Base-by-base conservation (phyloP, 1,140 invertebrate genomes). In the Metopolophium dirhodum region DNA sequence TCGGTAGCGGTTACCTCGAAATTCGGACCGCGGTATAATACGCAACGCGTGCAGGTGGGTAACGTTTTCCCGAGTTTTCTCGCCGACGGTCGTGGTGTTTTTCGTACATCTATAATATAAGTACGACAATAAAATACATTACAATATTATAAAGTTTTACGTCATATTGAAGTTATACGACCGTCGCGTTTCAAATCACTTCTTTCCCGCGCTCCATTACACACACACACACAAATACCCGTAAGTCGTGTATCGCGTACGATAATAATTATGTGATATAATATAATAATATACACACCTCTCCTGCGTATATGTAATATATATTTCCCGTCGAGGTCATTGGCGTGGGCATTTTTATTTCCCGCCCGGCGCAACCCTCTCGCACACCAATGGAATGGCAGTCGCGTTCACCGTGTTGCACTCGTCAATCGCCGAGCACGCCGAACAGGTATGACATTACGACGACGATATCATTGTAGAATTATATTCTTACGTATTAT, bases 331-430 rank as follows among this genome's bases (percentile, higher is more conserved):
- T 68, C 41, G 85, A 47, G 26, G 85, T 85, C 23, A 45, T 86
- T 47, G 85, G 85, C 41, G 85, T 47, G 41, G 26, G 85, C 45
- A 47, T 47, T 86, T 86, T 30, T 41, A 85, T 47, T 47, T 86
- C 11, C 22, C 49, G 45, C 45, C 49, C 51, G 23, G 47, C 22
- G 88, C 35, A 51, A 35, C 37, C 88, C 23, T 26, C 51, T 90
- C 22, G 77, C 47, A 85, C 77, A 51, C 91, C 77, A 92, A 92
- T 92, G 91, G 91, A 93, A 93, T 93, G 91, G 91, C 91, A 85
- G 77, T 85, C 49, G 91, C 91, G 82, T 93, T 93, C 35, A 85
- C 82, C 91, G 91, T 85, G 82, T 57, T 93, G 49, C 91, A 93
- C 82, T 85, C 91, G 91, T 93, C 82, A 26, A 86, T 93, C 49